Percentiles rank a stretch among this genome's conserved stretches.
phyloP scores from a whole-genome alignment of 2,113 vertebrate genomes.

The Microcebus ravelobensis region DNA sequence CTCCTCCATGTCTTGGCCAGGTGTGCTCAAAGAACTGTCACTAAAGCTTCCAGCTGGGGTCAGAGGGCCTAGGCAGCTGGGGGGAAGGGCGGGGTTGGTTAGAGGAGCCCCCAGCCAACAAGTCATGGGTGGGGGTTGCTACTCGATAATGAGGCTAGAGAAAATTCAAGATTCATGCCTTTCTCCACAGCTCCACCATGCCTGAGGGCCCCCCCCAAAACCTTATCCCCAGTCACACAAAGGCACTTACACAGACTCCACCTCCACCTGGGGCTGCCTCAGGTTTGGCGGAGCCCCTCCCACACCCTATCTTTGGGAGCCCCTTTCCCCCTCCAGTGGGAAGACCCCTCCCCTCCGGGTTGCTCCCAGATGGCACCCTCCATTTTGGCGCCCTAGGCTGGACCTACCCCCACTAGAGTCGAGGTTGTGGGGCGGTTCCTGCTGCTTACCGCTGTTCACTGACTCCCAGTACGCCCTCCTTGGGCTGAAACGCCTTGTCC shows the following conservation, averaged over 20 bases:
- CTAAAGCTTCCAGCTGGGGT: background rate
- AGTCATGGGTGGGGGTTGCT: background rate
- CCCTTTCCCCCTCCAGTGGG: background rate
- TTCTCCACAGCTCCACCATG: background rate
- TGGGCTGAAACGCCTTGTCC: background rate
- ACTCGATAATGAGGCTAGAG: background rate
- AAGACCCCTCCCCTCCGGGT: background rate
- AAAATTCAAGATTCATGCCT: background rate
- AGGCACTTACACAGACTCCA: background rate
- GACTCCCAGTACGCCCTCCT: background rate
- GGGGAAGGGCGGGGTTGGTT: too few species aligned
- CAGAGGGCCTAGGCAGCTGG: background rate
- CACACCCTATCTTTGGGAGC: background rate
- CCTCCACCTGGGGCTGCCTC: background rate
- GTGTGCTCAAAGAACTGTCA: background rate
- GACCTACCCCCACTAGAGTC: background rate
- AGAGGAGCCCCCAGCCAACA: too few species aligned
- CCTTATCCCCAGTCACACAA: background rate
- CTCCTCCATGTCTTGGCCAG: background rate
- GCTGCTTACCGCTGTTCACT: constrained; percentile 53
- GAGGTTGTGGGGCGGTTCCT: background rate
- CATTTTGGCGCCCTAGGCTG: background rate
- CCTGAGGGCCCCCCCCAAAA: background rate
- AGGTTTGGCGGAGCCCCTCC: background rate
- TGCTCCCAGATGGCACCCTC: background rate